These are phyloP conservation scores for Troilus luridus DNA, from an alignment of 2,888 invertebrate species.

Conservation along the genomic window DNA sequence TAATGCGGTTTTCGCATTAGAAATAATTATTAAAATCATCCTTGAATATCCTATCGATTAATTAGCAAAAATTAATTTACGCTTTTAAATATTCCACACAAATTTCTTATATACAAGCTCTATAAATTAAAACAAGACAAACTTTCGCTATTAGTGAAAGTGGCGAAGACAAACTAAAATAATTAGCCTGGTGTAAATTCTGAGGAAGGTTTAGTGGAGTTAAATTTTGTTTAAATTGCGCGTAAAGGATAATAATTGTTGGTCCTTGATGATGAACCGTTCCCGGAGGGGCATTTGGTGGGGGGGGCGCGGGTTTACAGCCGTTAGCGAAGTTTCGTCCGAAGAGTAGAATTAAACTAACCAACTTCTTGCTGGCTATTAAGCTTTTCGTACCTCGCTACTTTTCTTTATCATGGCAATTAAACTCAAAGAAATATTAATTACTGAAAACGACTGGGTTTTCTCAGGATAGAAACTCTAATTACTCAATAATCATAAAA, in stretches of 20 bases:
- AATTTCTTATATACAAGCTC: no score
- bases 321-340: not conserved
- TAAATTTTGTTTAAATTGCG: conserved; percentile 24
- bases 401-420: conserved; percentile 21
- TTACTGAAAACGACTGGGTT: not conserved
- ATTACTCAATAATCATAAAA: not conserved
- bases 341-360: conserved; percentile 36
- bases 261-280: not conserved
- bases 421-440: not conserved
- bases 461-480: not conserved
- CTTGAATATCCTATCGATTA: no score
- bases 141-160: not conserved
- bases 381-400: not conserved
- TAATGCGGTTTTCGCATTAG: no score
- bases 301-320: not conserved
- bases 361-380: not conserved
- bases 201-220: not conserved
- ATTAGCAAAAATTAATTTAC: no score
- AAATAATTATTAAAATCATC: no score
- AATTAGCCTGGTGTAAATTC: conserved; percentile 1
- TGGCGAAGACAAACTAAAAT: not conserved
- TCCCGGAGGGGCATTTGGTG: not conserved
- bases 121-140: not conserved
- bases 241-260: not conserved
- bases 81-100: no score